A percentile compares a stretch with the other conserved stretches of the same genome.
Evolutionary conservation across 2,113 vertebrate species (phyloP).

Genomic region (Chamaea fasciata): DNA sequence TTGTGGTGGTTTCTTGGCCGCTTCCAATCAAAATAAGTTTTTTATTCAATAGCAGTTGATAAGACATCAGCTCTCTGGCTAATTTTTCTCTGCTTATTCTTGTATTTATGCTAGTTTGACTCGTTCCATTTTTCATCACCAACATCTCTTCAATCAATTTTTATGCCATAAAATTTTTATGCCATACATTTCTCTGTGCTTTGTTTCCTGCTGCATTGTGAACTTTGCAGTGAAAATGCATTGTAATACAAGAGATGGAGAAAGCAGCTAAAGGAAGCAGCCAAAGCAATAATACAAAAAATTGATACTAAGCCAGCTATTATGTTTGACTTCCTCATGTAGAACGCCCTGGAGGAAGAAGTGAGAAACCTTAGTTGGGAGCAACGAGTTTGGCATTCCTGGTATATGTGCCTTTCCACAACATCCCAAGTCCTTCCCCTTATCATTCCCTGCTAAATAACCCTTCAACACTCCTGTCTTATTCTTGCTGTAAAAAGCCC

Average conservation of each 20-base stretch:
- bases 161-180: neutral
- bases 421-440: neutral
- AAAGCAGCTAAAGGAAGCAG: neutral
- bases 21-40: neutral
- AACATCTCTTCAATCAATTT: neutral
- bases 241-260: neutral
- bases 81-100: neutral
- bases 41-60: neutral
- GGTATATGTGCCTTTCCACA: neutral
- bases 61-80: neutral
- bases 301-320: neutral
- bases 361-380: neutral
- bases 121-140: neutral
- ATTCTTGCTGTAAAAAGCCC: neutral
- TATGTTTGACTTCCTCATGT: neutral
- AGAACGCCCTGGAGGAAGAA: neutral
- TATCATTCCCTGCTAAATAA: neutral
- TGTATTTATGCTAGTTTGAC: neutral
- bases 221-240: neutral
- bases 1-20: neutral
- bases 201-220: neutral
- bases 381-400: accelerated
- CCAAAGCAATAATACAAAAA: neutral
- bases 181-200: neutral
- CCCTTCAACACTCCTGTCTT: neutral